Percentiles rank a stretch among this genome's conserved stretches.
phyloP scores from a whole-genome alignment of 2,797 vertebrate species.

The Bradypodion pumilum region DNA sequence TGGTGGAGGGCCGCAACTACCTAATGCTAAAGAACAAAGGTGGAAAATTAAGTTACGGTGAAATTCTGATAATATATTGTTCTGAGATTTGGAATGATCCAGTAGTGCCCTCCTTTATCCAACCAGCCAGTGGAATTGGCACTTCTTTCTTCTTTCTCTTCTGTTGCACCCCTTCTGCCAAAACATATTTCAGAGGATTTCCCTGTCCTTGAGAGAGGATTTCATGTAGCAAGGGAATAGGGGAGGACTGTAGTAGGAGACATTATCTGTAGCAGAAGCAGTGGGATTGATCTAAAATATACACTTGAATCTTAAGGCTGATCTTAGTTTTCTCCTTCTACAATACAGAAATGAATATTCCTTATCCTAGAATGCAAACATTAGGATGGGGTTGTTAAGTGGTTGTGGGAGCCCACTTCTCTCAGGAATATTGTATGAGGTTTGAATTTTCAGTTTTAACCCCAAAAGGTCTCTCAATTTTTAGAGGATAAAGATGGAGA shows the following conservation, averaged over 20 bases:
- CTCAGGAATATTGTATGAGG: background rate
- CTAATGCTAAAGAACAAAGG: background rate
- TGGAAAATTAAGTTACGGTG: background rate
- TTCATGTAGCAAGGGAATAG: constrained; percentile 58
- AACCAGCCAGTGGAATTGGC: too few relatives aligned
- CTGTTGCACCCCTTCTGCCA: too few relatives aligned
- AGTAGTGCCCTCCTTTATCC: too few relatives aligned
- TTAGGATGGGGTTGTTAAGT: background rate
- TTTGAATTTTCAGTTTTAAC: background rate
- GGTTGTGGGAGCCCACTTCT: background rate
- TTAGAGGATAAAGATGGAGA: background rate
- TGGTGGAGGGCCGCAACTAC: accelerated
- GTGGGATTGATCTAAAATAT: background rate
- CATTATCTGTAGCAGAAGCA: background rate
- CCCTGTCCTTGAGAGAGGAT: background rate
- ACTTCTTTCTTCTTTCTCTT: too few relatives aligned
- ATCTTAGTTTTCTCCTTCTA: background rate
- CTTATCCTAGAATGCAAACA: background rate
- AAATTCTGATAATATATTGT: too few relatives aligned
- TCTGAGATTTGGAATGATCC: too few relatives aligned
- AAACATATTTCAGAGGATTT: constrained; percentile 23
- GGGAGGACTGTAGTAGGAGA: too few relatives aligned
- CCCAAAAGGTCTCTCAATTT: too few relatives aligned
- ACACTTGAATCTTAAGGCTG: background rate
- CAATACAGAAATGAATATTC: background rate